These are phyloP conservation scores for Lamprologus speciosus DNA, from an alignment of 2,113 vertebrate species.

Conservation along the genomic window DNA sequence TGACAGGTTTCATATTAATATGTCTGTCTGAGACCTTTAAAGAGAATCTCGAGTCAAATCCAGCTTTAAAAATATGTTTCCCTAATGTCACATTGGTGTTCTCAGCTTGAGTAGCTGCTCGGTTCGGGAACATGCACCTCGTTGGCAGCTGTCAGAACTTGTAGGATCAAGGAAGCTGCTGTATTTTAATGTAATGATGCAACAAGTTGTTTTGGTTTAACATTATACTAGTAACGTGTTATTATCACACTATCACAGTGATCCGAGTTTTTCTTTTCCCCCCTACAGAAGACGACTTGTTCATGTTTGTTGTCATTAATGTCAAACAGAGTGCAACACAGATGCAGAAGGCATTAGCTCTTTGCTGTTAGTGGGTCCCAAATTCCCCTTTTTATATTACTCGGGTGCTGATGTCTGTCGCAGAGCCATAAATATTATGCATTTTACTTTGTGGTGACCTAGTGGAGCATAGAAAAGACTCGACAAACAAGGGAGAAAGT, in stretches of 20 bases:
- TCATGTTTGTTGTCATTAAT: neutral
- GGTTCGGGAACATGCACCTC: neutral
- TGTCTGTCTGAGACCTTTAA: neutral
- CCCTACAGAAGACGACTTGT: neutral
- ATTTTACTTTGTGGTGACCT: neutral
- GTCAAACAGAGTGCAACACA: neutral
- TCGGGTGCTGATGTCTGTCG: neutral
- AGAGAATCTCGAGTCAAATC: neutral
- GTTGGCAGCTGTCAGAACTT: slow-evolving; percentile 41
- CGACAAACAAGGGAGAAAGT: neutral
- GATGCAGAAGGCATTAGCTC: neutral
- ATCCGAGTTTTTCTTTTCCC: neutral
- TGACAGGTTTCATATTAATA: neutral
- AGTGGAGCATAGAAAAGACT: neutral
- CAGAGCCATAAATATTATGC: neutral
- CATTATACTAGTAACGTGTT: neutral
- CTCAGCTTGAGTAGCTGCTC: slow-evolving; percentile 12
- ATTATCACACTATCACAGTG: neutral
- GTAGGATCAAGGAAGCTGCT: slow-evolving; percentile 9
- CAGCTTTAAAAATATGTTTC: slow-evolving; percentile 1
- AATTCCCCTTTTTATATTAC: neutral
- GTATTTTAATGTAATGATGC: neutral
- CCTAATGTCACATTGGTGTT: slow-evolving; percentile 2
- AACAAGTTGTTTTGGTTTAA: slow-evolving; percentile 36
- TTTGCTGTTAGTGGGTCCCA: neutral